Evolutionary conservation across 2,797 vertebrate genomes (phyloP), one percentile per base, ranked within the genome.

Genomic region (Anas bernieri): DNA sequence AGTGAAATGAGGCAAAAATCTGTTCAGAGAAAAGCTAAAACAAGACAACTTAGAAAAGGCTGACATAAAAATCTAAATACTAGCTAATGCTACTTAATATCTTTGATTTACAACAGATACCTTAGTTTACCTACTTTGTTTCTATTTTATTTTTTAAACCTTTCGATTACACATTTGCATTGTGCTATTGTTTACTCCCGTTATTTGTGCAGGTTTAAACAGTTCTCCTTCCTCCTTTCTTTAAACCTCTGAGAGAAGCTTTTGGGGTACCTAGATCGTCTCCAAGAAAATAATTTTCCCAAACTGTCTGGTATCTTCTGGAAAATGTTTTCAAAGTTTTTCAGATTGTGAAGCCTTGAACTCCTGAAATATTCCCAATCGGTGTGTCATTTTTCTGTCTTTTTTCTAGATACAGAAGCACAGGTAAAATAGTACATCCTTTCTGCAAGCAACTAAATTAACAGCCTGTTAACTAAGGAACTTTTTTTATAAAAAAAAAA

Each of bases 1-100:
- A 64, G 2, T 68, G 94, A 92, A 94, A 88, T 35, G n/a, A 90
- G 31, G 39, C 17, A 77, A 86, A 88, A 93, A 69, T 41, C 35
- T 52, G 17, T 37, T 80, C 59, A 67, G 18, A 79, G 76, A 82
- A 83, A 90, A 84, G 26, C 31, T 66, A 46, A 73, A 83, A 11
- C 1, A 6, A 80, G 25, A 64, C 3, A 87, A 70, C 18, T 67
- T 67, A 9, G 31, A 58, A 79, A 23, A 90, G 92, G 30, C 7
- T 64, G 43, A 48, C 31, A 56, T 7, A 86, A 56, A 77, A 92
- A 77, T 45, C 3, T 3, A 67, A 94, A 73, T 26, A 17, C 8
- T 30, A 41, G 15, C n/a, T 55, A 50, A 58, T 43, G 54, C 33
- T 70, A 17, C 18, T 37, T 68, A 46, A 43, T 43, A 8, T 54